Conservation (phyloP, 2,113 vertebrate genomes). For the Pluvialis apricaria region DNA sequence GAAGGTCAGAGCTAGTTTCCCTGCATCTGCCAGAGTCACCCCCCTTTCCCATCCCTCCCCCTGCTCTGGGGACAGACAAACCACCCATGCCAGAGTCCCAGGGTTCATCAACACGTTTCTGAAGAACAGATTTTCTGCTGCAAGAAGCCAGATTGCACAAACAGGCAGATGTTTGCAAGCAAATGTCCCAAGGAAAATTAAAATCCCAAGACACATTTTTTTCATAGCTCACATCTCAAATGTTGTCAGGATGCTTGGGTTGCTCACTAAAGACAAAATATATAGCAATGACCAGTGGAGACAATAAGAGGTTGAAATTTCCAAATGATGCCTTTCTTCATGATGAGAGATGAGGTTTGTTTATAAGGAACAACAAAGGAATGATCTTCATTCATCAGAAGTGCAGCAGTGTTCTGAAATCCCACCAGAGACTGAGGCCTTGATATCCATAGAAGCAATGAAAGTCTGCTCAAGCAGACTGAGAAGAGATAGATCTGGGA, state of each 20-base stretch:
- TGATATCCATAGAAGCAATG: background rate
- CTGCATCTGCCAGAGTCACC: background rate
- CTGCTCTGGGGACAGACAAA: slow-evolving; percentile 10
- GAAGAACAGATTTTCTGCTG: background rate
- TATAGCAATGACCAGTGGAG: background rate
- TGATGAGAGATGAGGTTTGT: background rate
- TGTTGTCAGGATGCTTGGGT: background rate
- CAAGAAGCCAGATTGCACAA: slow-evolving; percentile 32
- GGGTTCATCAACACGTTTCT: slow-evolving; percentile 9
- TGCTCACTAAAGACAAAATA: background rate
- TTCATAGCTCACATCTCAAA: background rate
- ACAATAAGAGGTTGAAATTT: background rate
- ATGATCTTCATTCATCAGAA: background rate
- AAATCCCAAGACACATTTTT: slow-evolving; percentile 39
- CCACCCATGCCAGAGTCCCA: background rate
- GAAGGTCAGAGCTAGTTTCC: slow-evolving; percentile 18
- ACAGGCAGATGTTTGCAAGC: slow-evolving; percentile 39
- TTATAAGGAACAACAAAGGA: background rate
- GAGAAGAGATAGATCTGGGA: background rate
- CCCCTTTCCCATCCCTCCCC: slow-evolving; percentile 43
- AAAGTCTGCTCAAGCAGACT: background rate
- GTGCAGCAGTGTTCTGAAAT: background rate
- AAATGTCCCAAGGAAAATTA: slow-evolving; percentile 9
- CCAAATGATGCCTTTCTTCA: background rate
- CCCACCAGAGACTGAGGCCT: background rate